Conservation (phyloP, 2,797 vertebrate species). For the Galago senegalensis region DNA sequence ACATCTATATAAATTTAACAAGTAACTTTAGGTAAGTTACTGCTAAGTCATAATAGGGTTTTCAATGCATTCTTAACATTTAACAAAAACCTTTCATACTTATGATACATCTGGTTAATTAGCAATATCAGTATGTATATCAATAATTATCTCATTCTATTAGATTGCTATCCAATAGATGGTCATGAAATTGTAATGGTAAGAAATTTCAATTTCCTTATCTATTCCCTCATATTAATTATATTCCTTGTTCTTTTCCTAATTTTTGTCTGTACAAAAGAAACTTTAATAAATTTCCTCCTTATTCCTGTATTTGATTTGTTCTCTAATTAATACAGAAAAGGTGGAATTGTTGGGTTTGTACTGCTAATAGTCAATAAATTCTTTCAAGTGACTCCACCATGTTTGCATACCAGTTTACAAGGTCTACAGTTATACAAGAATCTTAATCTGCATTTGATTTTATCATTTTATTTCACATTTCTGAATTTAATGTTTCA, state of each 20-base stretch:
- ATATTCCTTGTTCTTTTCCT: not conserved
- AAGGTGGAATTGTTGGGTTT: not conserved
- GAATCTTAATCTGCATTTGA: not conserved
- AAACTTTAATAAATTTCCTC: not conserved
- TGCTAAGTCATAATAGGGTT: not conserved
- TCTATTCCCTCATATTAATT: not conserved
- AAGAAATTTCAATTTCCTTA: not conserved
- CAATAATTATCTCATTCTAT: not conserved
- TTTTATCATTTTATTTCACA: not conserved
- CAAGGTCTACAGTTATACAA: not conserved
- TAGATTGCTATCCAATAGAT: not conserved
- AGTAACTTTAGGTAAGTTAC: not conserved
- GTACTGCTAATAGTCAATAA: not conserved
- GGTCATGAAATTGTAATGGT: not conserved
- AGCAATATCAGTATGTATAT: not conserved
- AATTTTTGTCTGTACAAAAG: not conserved
- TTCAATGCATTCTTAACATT: not conserved
- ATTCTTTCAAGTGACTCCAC: not conserved
- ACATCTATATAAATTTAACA: not conserved
- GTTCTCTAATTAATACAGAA: not conserved
- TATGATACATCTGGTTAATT: not conserved
- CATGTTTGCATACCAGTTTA: not conserved
- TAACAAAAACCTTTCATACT: too few species aligned
- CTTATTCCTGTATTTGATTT: not conserved
- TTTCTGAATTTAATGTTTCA: not conserved